Conservation (phyloP, 1,140 invertebrate genomes). For the Steinernema khuongi region DNA sequence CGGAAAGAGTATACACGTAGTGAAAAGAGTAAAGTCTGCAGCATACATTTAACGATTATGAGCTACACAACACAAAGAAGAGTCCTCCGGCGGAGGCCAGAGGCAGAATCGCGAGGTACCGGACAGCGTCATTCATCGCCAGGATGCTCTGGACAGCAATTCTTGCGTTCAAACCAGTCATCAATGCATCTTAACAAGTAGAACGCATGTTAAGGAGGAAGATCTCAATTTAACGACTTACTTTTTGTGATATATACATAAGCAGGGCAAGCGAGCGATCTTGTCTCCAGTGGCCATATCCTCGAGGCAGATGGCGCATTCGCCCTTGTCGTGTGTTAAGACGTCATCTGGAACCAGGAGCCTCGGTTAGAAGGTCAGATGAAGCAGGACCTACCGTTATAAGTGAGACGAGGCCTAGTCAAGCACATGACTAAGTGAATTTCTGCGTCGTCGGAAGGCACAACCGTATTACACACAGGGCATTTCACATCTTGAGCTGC, state of each 20-base stretch:
- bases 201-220: constrained; percentile 5
- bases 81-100: neutral
- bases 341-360: constrained; percentile 78
- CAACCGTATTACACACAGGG: constrained; percentile 94
- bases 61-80: neutral
- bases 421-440: constrained; percentile 97
- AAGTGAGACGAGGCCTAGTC: constrained; percentile 91
- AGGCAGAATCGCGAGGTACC: neutral
- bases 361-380: constrained; percentile 38
- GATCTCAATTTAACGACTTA: constrained; percentile 58
- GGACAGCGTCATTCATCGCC: constrained; percentile 47
- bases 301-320: constrained; percentile 98
- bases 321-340: constrained; percentile 85
- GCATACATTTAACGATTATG: neutral
- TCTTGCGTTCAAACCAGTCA: constrained; percentile 55
- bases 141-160: constrained; percentile 55
- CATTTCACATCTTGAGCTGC: constrained; percentile 79
- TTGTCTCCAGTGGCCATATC: constrained; percentile 86
- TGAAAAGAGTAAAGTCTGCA: neutral
- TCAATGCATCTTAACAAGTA: constrained; percentile 52
- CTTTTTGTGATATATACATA: constrained; percentile 99
- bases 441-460: constrained; percentile 93
- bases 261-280: constrained; percentile 92
- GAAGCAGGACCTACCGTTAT: constrained; percentile 74
- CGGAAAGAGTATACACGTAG: constrained; percentile 8